Percentiles rank a stretch among this genome's conserved stretches.
These are phyloP conservation scores for Neodontobutis hainanensis DNA, from an alignment of 2,113 vertebrate genomes.

Conservation along the genomic window DNA sequence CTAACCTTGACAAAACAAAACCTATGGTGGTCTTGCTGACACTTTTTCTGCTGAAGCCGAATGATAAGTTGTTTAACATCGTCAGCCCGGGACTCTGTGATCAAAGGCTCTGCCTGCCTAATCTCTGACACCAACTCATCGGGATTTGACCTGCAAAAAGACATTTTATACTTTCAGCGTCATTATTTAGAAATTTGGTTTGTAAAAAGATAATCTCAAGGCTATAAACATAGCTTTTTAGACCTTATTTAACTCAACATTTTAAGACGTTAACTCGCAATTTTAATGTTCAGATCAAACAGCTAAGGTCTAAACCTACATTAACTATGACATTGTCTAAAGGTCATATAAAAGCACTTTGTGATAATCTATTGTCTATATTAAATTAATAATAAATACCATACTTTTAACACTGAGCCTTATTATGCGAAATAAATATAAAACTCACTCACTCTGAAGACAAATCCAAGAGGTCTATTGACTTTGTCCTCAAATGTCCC, in stretches of 20 bases:
- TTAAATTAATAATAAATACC: no score
- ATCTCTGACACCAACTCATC: constrained; percentile 85
- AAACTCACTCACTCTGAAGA: constrained; percentile 80
- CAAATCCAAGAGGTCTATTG: constrained; percentile 90
- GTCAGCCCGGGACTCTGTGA: constrained; percentile 82
- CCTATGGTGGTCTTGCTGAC: constrained; percentile 79
- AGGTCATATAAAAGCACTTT: no score
- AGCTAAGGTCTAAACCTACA: no score
- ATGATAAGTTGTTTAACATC: constrained; percentile 84
- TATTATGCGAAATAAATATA: background rate
- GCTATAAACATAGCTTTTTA: no score
- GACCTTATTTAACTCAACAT: no score
- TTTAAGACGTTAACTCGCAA: no score
- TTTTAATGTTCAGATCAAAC: no score
- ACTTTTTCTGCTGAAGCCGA: constrained; percentile 87
- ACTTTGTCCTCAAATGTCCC: constrained; percentile 84
- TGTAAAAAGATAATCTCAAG: no score
- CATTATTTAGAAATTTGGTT: background rate
- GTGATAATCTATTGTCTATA: no score
- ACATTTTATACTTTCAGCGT: background rate
- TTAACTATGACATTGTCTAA: no score
- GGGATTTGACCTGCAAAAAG: constrained; percentile 81
- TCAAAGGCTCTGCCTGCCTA: constrained; percentile 82
- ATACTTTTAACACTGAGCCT: background rate
- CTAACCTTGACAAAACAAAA: constrained; percentile 91